These are phyloP conservation scores for Eulemur albifrons DNA, from an alignment of 2,797 vertebrate species.

Conservation along the genomic window DNA sequence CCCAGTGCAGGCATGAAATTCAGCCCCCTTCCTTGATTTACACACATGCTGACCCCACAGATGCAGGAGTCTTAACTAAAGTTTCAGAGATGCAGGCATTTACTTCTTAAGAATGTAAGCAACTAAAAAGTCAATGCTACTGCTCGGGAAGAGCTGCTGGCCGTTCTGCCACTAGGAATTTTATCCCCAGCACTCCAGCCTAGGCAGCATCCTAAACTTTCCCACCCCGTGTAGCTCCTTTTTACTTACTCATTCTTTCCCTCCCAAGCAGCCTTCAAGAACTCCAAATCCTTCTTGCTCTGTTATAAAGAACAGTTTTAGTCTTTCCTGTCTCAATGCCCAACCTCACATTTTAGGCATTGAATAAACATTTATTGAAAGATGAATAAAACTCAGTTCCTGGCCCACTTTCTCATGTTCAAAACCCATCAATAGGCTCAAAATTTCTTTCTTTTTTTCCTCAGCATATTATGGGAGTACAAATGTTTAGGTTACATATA, in stretches of 20 bases:
- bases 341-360: neutral
- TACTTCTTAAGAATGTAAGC: neutral
- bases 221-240: accelerated
- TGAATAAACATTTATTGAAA: neutral
- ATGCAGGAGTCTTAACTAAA: neutral
- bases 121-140: neutral
- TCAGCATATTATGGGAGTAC: too few species aligned
- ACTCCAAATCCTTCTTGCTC: slow-evolving; percentile 1
- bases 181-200: neutral
- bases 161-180: neutral
- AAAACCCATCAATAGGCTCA: neutral
- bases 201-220: neutral
- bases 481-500: too few species aligned
- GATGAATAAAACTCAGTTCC: neutral
- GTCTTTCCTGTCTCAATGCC: neutral
- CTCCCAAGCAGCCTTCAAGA: neutral
- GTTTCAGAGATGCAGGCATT: neutral
- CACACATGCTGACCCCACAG: neutral
- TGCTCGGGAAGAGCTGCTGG: neutral
- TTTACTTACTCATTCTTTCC: neutral
- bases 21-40: neutral
- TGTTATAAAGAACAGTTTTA: neutral
- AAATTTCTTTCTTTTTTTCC: neutral
- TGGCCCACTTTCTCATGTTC: neutral
- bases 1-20: neutral